phyloP scores from a whole-genome alignment of 2,888 invertebrate species.

The Tribolium freemani region DNA sequence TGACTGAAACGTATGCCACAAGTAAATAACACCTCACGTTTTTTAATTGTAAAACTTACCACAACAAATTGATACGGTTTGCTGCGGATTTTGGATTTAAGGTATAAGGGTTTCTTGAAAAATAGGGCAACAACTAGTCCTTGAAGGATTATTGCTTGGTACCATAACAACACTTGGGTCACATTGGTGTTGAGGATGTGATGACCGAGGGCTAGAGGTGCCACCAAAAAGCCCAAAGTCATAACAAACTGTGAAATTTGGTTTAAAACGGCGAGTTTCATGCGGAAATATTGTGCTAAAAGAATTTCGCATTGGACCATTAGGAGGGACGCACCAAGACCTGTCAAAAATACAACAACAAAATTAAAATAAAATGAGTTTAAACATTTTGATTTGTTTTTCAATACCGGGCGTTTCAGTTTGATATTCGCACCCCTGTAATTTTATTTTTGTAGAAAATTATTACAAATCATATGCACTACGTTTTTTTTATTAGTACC shows the following conservation, averaged over 20 bases:
- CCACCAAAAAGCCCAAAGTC: constrained; percentile 71
- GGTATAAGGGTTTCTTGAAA: constrained; percentile 72
- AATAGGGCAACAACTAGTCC: constrained; percentile 71
- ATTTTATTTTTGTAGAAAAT: no score
- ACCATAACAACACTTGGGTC: constrained; percentile 70
- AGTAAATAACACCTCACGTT: not conserved
- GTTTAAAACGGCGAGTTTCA: constrained; percentile 71
- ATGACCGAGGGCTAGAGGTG: constrained; percentile 70
- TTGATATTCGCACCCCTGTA: no score
- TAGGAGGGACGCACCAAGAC: constrained; percentile 72
- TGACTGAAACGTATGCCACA: constrained; percentile 47
- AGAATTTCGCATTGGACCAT: constrained; percentile 73
- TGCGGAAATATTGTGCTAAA: constrained; percentile 73
- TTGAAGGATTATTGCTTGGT: constrained; percentile 73
- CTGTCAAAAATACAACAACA: constrained; percentile 59
- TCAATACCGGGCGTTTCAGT: no score
- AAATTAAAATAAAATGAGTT: not conserved
- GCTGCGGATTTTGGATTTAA: constrained; percentile 56
- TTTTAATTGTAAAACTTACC: constrained; percentile 52
- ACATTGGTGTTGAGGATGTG: constrained; percentile 68
- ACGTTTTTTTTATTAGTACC: no score
- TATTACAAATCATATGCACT: no score
- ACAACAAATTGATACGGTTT: constrained; percentile 59
- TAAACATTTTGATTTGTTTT: no score
- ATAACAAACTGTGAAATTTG: constrained; percentile 71